Percentiles rank a stretch among this genome's conserved stretches.
These are phyloP conservation scores for Micrasema longulum DNA, from an alignment of 1,140 invertebrate species.

Conservation along the genomic window DNA sequence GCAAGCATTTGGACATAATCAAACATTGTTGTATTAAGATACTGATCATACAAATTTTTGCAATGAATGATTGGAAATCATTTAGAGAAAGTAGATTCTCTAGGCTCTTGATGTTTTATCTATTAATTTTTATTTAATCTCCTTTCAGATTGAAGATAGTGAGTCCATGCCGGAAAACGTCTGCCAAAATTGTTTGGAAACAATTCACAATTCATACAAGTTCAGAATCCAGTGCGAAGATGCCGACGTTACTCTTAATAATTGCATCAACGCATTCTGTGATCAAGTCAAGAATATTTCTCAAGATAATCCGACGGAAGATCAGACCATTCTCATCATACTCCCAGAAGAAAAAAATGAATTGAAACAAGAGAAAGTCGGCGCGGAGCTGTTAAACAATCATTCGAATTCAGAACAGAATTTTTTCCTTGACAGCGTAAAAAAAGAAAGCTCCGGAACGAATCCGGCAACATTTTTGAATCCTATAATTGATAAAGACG, in stretches of 20 bases:
- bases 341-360: slow-evolving; percentile 33
- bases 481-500: not conserved
- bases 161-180: slow-evolving; percentile 44
- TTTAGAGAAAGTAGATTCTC: too few species aligned
- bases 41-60: not conserved
- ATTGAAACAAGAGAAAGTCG: not conserved
- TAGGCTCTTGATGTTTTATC: not conserved
- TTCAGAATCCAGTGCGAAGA: slow-evolving; percentile 49
- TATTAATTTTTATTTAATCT: not conserved
- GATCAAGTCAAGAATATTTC: slow-evolving; percentile 22
- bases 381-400: not conserved
- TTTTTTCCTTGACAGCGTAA: not conserved
- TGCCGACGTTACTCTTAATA: slow-evolving; percentile 41
- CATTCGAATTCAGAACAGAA: not conserved
- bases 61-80: not conserved
- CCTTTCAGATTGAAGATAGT: slow-evolving; percentile 41
- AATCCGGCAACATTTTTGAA: slow-evolving; percentile 12
- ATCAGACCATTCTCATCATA: slow-evolving; percentile 46
- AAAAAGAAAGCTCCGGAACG: not conserved
- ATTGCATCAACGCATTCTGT: slow-evolving; percentile 36
- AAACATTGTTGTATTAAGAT: too few species aligned
- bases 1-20: too few species aligned
- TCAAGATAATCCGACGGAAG: slow-evolving; percentile 8
- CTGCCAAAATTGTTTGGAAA: slow-evolving; percentile 43
- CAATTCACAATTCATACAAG: slow-evolving; percentile 41